Evolutionary conservation across 2,888 invertebrate genomes (phyloP), one percentile per base, ranked within the genome.

Genomic region (Leptinotarsa tumamoca): DNA sequence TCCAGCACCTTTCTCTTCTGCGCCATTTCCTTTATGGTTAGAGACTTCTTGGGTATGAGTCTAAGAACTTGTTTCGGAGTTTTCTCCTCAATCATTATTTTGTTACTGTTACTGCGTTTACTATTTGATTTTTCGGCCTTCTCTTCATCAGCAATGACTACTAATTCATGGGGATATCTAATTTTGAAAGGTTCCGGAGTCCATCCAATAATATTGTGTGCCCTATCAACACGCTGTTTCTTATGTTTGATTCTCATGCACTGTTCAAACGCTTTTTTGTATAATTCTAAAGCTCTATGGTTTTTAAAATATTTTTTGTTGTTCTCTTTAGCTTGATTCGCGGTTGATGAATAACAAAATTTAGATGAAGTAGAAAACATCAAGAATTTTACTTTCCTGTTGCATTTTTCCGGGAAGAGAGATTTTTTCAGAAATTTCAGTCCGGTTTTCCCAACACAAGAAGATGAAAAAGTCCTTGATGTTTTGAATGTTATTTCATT

Each of bases 221-320:
- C 63, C 33, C 58, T 70, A 49, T 72, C 63, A 10, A 67, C 21
- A 23, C 68, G 67, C 49, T 63, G 61, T 18, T 71, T 71, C 23
- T 73, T 49, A n/a, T 49, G 63, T 61, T 69, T 76, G 51, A 76
- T 79, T 43, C 68, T 73, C 69, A 73, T 75, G 23, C 73, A 75
- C 23, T 79, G 75, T 58, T 74, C 71, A 21, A 79, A 49, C 3
- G 78, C 78, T 10, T 68, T 63, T 67, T 71, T 74, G 52, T 79
- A 79, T 33, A 75, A n/a, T 17, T 72, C 72, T 15, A 73, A 50
- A 0, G 78, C 73, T 52, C 67, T 72, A 3, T 72, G 67, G 68
- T 76, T 76, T 21, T 74, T 73, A 61, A 77, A 77, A 43, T 27
- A 49, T 18, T 73, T 76, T 33, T 76, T 79, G 49, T 58, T 54